Evolutionary conservation across 1,140 invertebrate genomes (phyloP).

Genomic region (Gonatopus flavifemur): DNA sequence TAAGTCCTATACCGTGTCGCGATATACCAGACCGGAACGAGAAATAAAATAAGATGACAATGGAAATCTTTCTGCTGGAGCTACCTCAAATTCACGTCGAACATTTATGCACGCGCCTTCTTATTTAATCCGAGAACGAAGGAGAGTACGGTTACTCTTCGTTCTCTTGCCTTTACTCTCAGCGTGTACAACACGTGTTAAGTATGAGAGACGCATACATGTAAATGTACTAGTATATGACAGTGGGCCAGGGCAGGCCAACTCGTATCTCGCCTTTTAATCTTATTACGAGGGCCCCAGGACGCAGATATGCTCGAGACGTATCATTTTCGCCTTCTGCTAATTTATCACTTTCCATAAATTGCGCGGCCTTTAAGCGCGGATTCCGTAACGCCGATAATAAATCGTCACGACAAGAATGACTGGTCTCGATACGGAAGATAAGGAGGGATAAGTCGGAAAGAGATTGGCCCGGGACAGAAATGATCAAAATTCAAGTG

Average conservation of each 20-base stretch:
- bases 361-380: conserved; percentile 24
- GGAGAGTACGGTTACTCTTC: conserved; percentile 14
- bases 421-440: no score
- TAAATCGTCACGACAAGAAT: conserved; percentile 28
- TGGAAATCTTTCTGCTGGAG: conserved; percentile 37
- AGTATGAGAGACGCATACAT: background rate
- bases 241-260: conserved; percentile 19
- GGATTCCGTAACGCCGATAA: conserved; percentile 25
- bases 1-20: conserved; percentile 50
- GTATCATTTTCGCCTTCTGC: conserved; percentile 41
- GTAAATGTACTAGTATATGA: conserved; percentile 8
- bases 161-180: background rate
- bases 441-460: no score
- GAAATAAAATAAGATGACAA: no score
- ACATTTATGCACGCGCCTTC: conserved; percentile 36
- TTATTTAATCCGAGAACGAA: conserved; percentile 46
- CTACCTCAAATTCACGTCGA: conserved; percentile 54
- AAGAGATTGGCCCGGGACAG: no score
- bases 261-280: conserved; percentile 45
- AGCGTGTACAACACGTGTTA: conserved; percentile 21
- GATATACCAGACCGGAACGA: conserved; percentile 42
- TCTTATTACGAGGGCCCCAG: conserved; percentile 41
- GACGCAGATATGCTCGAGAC: conserved; percentile 37
- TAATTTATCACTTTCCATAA: conserved; percentile 43
- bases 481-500: no score